Conservation (phyloP, 1,140 invertebrate genomes). For the Homalodisca vitripennis region DNA sequence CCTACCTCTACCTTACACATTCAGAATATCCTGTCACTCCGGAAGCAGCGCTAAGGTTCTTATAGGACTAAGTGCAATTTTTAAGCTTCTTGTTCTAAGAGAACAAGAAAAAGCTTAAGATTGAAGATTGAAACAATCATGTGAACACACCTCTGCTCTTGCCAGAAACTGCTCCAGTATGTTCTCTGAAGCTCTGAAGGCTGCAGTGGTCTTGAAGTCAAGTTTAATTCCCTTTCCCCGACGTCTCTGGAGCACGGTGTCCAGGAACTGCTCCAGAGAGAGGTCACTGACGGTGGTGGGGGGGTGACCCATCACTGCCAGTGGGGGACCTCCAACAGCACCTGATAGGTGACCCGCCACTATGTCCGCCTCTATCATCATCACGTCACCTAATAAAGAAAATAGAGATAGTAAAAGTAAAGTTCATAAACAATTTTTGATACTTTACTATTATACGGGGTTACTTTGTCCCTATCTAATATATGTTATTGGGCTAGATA, state of each 20-base stretch:
- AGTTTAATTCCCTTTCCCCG: constrained; percentile 74
- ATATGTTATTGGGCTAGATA: too few relatives aligned
- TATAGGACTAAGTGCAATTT: too few relatives aligned
- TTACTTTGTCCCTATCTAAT: too few relatives aligned
- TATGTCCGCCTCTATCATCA: constrained; percentile 88
- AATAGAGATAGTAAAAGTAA: too few relatives aligned
- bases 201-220: constrained; percentile 82
- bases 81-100: too few relatives aligned
- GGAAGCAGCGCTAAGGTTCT: too few relatives aligned
- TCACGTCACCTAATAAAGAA: constrained; percentile 28
- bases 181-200: constrained; percentile 56
- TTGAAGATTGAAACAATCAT: too few relatives aligned
- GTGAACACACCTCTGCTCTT: constrained; percentile 30
- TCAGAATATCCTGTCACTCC: too few relatives aligned
- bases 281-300: constrained; percentile 71
- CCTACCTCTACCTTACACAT: too few relatives aligned
- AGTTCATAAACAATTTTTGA: too few relatives aligned
- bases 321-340: constrained; percentile 44
- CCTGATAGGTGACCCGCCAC: constrained; percentile 62
- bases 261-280: constrained; percentile 70
- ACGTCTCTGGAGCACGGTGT: neutral
- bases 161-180: constrained; percentile 32
- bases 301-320: constrained; percentile 87
- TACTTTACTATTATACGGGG: too few relatives aligned
- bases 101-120: too few relatives aligned